A percentile compares a stretch with the other conserved stretches of the same genome.
Evolutionary conservation across 2,797 vertebrate genomes (phyloP).

Genomic region (Sebastolobus alascanus): DNA sequence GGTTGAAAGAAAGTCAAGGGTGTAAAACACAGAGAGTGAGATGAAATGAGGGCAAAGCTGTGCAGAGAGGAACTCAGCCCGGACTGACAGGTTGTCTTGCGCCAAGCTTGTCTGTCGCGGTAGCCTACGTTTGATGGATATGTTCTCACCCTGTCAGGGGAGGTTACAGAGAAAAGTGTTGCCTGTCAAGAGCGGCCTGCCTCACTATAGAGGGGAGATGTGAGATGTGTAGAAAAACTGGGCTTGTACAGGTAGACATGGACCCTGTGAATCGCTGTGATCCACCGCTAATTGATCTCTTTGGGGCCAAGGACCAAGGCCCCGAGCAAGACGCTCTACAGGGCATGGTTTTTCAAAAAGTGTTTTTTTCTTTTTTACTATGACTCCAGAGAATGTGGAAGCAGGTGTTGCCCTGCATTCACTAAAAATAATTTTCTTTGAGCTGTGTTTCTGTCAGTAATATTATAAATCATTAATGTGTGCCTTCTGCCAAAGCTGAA

Average conservation of each 20-base stretch:
- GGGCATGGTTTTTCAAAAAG: constrained; percentile 30
- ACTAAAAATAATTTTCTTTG: constrained; percentile 37
- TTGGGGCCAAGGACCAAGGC: constrained; percentile 68
- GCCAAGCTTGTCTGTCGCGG: constrained; percentile 71
- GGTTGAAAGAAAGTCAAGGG: constrained; percentile 30
- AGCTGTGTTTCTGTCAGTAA: constrained; percentile 25
- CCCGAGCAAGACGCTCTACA: constrained; percentile 26
- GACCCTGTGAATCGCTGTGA: constrained; percentile 69
- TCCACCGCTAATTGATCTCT: constrained; percentile 81
- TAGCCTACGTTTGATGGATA: constrained; percentile 77
- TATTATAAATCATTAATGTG: constrained; percentile 19
- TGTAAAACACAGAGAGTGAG: constrained; percentile 48
- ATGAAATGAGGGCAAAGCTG: constrained; percentile 76
- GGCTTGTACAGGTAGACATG: constrained; percentile 58
- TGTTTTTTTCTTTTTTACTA: neutral
- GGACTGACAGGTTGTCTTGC: constrained; percentile 75
- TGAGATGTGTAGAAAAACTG: constrained; percentile 47
- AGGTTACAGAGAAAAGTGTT: constrained; percentile 79
- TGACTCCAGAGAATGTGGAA: constrained; percentile 36
- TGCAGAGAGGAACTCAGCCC: constrained; percentile 62
- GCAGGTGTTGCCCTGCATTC: constrained; percentile 13
- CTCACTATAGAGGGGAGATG: constrained; percentile 44
- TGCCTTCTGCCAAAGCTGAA: neutral
- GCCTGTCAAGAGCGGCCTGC: constrained; percentile 70
- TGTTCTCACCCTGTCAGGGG: constrained; percentile 80